Evolutionary conservation across 2,888 invertebrate genomes (phyloP).

Genomic region (Ischnura elegans): DNA sequence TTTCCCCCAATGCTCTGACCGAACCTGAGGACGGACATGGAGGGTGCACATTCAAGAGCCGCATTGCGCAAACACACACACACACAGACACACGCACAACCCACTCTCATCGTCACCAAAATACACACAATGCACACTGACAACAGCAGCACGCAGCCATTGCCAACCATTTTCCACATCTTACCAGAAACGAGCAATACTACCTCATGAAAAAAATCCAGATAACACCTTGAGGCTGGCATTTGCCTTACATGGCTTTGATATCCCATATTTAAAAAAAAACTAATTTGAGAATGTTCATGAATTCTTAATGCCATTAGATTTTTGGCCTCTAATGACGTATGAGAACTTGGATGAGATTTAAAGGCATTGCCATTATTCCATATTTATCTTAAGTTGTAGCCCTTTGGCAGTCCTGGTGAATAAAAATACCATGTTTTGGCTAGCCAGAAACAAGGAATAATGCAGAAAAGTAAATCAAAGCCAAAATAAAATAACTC

Average conservation of each 20-base stretch:
- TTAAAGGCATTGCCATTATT: not conserved
- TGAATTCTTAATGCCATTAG: not conserved
- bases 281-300: not conserved
- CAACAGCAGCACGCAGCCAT: not conserved
- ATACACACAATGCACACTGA: not conserved
- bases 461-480: too few species aligned
- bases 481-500: too few species aligned
- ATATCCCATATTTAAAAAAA: not conserved
- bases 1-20: constrained; percentile 98
- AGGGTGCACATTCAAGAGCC: constrained; percentile 22
- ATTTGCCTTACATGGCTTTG: not conserved
- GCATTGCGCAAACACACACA: not conserved
- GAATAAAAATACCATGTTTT: not conserved
- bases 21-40: constrained; percentile 84
- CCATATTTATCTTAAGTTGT: not conserved
- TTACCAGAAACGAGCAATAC: not conserved
- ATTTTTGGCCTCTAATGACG: too few species aligned
- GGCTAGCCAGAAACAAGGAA: too few species aligned
- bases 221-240: not conserved
- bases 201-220: not conserved
- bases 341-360: too few species aligned
- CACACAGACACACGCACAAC: not conserved
- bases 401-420: not conserved
- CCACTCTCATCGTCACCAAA: not conserved
- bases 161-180: not conserved